Base-by-base conservation (phyloP, 2,888 invertebrate genomes). In the Adelphocoris suturalis region DNA sequence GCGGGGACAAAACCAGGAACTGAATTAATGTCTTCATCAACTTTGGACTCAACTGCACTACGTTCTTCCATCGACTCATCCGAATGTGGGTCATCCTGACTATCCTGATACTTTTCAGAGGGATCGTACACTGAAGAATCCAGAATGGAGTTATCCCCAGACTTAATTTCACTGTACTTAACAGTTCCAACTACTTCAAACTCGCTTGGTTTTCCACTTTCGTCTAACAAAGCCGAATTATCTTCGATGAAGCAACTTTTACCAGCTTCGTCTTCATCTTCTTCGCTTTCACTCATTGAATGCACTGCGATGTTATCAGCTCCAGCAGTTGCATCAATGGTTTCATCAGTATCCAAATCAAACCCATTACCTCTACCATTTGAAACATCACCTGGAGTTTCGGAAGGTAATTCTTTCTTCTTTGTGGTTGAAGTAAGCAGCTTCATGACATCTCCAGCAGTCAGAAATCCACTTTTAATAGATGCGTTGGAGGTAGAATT, bases 251-350 rank as follows among this genome's bases (percentile, higher is more conserved):
- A 28, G 27, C 76, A 78, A 48, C 76, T 87, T 37, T 28, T 52
- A 7, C 55, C 88, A 0, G 37, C 48, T 89, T 89, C 89, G n/a
- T 89, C 89, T 61, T 89, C 84, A 46, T 86, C 86, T 19, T 86
- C 86, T 13, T 86, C 86, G 76, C 84, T 84, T 46, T 89, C 89
- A 28, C 89, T 89, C 89, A 89, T 89, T 5, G 84, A 27, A 52
- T 89, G 89, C 37, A 75, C 76, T 16, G 52, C 80, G 75, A 89
- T 46, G 48, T 84, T 75, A 19, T 89, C 88, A 27, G n/a, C 86
- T 23, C 4, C 48, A 9, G 11, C 13, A 14, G 47, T 75, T 4
- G 13, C 23, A 9, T 76, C 19, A 76, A 46, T 37, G 37, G 61
- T 86, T 52, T 61, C 85, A n/a, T 85, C 61, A 14, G 37, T 27